These are phyloP conservation scores for Cotesia congregata DNA, from an alignment of 2,888 invertebrate genomes.

Conservation along the genomic window DNA sequence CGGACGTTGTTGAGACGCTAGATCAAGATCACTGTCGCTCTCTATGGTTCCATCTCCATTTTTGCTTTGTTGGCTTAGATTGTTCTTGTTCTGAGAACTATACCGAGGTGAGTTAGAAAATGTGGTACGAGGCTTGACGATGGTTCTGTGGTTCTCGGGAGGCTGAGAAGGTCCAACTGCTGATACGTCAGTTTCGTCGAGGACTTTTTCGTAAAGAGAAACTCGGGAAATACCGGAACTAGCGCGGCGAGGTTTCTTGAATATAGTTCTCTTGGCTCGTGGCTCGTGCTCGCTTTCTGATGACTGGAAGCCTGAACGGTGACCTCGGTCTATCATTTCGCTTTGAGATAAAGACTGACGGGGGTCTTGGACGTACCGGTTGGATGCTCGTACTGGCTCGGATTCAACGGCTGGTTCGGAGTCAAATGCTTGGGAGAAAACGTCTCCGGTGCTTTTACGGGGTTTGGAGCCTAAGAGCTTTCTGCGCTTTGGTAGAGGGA, in stretches of 20 bases:
- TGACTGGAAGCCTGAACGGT: neutral
- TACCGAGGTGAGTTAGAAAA: neutral
- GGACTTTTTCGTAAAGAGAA: slow-evolving; percentile 20
- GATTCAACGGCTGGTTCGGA: slow-evolving; percentile 18
- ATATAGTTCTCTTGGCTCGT: slow-evolving; percentile 14
- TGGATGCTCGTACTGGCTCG: slow-evolving; percentile 13
- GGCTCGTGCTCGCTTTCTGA: slow-evolving; percentile 21
- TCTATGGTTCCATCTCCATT: neutral
- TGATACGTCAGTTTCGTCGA: slow-evolving; percentile 8
- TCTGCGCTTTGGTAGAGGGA: slow-evolving; percentile 27
- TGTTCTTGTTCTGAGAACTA: neutral
- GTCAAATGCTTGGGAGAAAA: slow-evolving; percentile 31
- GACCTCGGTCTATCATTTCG: slow-evolving; percentile 1
- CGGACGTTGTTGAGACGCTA: slow-evolving; percentile 7
- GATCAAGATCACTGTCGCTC: slow-evolving; percentile 16
- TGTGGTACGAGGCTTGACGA: neutral
- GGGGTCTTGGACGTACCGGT: neutral
- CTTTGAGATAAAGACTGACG: neutral
- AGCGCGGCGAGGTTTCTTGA: slow-evolving; percentile 26
- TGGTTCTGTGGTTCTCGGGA: neutral
- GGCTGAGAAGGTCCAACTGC: slow-evolving; percentile 14
- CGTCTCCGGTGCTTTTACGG: slow-evolving; percentile 18
- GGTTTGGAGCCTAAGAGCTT: slow-evolving; percentile 13
- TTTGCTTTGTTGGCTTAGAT: neutral
- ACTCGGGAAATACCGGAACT: neutral